Evolutionary conservation across 1,140 invertebrate species (phyloP), one percentile per base, ranked within the genome.

Genomic region (Triops cancriformis): DNA sequence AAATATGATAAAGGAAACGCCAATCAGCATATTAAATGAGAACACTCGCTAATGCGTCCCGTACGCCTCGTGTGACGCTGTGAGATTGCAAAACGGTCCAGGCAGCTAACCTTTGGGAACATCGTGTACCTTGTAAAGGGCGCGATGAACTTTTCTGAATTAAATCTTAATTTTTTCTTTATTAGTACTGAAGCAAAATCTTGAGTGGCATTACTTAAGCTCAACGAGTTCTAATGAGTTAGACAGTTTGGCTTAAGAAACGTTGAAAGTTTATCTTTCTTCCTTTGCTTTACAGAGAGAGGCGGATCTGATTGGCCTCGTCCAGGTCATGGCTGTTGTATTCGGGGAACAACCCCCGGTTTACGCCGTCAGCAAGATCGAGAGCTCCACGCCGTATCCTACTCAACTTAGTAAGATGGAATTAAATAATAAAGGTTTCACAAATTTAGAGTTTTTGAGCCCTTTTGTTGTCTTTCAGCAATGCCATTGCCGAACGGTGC

Each of bases 281-380:
- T n/a, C n/a, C n/a, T n/a, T 77, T 77, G 26, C 23, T 26, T 26
- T 3, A 45, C 41, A 77, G 77, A 45, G 31, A 28, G 77, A 90
- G 23, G 97, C 95, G 3, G 94, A 97, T 85, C 85, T 98, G 79
- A 83, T 93, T 7, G 91, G 91, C 37, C 86, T 98, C 11, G 93
- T 98, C 82, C 92, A 96, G 87, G 89, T 97, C 43, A 93, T 99
- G 91, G 92, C 94, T 77, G 88, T 92, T 74, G 93, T 93, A 28
- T 99, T 99, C 88, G 94, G 96, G 43, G 96, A 99, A 79, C 88
- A 93, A 80, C 97, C 97, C 76, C 98, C 98, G 37, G 96, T 99
- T 0, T 99, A 93, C 87, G 87, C 92, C 1, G 92, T 90, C 3
- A 31, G 75, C 9, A 77, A 31, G 14, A 79, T 74, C 5, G 78